phyloP scores from a whole-genome alignment of 2,797 vertebrate genomes.

The Clarias platycephalus region DNA sequence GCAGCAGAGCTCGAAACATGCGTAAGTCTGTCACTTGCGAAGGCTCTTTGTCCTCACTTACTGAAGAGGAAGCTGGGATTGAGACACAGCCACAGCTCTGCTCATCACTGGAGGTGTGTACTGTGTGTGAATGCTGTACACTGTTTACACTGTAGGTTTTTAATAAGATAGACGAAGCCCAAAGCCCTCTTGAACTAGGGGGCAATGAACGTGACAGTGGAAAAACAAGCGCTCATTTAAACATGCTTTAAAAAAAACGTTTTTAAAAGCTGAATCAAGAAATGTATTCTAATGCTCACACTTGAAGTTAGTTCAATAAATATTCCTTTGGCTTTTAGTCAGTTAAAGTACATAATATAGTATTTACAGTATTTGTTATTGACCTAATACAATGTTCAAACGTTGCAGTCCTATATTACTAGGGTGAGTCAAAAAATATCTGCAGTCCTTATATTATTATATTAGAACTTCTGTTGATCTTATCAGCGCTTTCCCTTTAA shows the following conservation, averaged over 20 bases:
- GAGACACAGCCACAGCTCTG: constrained; percentile 51
- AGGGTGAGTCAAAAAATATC: too few relatives aligned
- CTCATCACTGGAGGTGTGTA: constrained; percentile 45
- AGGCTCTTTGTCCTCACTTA: constrained; percentile 69
- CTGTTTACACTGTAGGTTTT: neutral
- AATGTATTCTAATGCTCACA: neutral
- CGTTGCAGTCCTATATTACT: neutral
- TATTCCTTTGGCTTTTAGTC: neutral
- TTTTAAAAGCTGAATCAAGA: neutral
- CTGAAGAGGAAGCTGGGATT: constrained; percentile 62
- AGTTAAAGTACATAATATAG: neutral
- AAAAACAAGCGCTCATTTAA: neutral
- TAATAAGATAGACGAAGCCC: neutral
- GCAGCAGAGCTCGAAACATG: constrained; percentile 52
- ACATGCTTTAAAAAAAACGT: neutral
- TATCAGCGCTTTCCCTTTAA: too few relatives aligned
- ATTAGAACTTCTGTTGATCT: too few relatives aligned
- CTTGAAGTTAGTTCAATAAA: neutral
- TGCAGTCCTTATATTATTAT: too few relatives aligned
- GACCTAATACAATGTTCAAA: neutral
- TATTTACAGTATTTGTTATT: neutral
- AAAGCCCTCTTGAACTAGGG: neutral
- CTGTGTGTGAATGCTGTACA: neutral
- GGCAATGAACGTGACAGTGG: neutral
- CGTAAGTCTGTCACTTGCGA: constrained; percentile 62